These are phyloP conservation scores for Pseudococcus longispinus DNA, from an alignment of 2,888 invertebrate species.

Conservation along the genomic window DNA sequence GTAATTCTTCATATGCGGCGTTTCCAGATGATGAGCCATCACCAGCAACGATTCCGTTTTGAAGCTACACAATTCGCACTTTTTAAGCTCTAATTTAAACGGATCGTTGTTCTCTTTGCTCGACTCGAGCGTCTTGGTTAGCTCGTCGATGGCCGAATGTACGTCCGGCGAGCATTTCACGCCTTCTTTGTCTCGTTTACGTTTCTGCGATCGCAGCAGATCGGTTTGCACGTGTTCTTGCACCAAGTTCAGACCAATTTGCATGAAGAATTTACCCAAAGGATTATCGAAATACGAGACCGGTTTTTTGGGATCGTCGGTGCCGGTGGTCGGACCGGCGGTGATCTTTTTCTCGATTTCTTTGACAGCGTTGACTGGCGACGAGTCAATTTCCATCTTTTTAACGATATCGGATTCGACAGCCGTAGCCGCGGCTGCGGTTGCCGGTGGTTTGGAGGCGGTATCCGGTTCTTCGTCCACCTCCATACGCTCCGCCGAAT, in stretches of 20 bases:
- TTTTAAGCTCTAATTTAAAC: slow-evolving; percentile 76
- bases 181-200: slow-evolving; percentile 78
- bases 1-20: slow-evolving; percentile 88
- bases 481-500: slow-evolving; percentile 47
- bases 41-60: slow-evolving; percentile 84
- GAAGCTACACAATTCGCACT: slow-evolving; percentile 88
- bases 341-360: slow-evolving; percentile 58
- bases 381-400: slow-evolving; percentile 52
- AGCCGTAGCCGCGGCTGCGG: slow-evolving; percentile 59
- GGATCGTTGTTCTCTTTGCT: slow-evolving; percentile 86
- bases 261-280: slow-evolving; percentile 87
- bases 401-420: slow-evolving; percentile 59
- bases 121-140: slow-evolving; percentile 83
- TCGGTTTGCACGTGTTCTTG: slow-evolving; percentile 95
- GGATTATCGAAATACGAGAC: slow-evolving; percentile 82
- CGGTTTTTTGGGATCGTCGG: slow-evolving; percentile 59
- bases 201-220: slow-evolving; percentile 83
- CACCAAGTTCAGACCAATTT: slow-evolving; percentile 88
- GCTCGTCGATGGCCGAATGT: slow-evolving; percentile 79
- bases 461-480: slow-evolving; percentile 20
- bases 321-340: slow-evolving; percentile 53
- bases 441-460: not conserved
- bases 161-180: slow-evolving; percentile 71
- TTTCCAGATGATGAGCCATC: slow-evolving; percentile 86
- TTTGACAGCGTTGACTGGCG: slow-evolving; percentile 58